Conservation (phyloP, 2,888 invertebrate genomes). For the Chrysolina haemoptera region DNA sequence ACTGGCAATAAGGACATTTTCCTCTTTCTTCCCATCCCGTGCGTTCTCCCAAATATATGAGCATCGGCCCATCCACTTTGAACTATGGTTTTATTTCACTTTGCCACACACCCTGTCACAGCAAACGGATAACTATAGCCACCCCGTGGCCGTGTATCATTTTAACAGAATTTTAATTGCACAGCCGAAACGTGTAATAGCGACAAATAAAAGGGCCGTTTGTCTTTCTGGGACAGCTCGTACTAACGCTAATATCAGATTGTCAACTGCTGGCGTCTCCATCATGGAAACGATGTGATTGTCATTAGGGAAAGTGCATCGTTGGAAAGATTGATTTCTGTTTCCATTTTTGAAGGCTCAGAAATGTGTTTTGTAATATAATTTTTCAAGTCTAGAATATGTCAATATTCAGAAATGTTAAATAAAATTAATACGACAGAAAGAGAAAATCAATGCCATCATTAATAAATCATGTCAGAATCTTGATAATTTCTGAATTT, state of each 20-base stretch:
- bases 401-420: no score
- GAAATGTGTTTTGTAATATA: no score
- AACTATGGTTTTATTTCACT: constrained; percentile 11
- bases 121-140: constrained; percentile 49
- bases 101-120: constrained; percentile 17
- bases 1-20: no score
- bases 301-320: constrained; percentile 32
- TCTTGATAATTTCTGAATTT: no score
- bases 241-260: constrained; percentile 53
- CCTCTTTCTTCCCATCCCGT: no score
- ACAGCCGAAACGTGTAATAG: constrained; percentile 53
- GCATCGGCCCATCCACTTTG: neutral
- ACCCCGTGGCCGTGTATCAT: constrained; percentile 54
- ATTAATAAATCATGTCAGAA: no score
- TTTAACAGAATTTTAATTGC: constrained; percentile 62
- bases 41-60: neutral
- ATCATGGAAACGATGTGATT: constrained; percentile 42
- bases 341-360: no score
- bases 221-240: constrained; percentile 48
- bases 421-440: no score
- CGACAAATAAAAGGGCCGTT: constrained; percentile 56
- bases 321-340: neutral
- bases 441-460: no score
- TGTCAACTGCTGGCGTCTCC: constrained; percentile 43
- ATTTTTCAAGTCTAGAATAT: no score